These are phyloP conservation scores for Colletes latitarsis DNA, from an alignment of 1,140 invertebrate genomes.

Conservation along the genomic window DNA sequence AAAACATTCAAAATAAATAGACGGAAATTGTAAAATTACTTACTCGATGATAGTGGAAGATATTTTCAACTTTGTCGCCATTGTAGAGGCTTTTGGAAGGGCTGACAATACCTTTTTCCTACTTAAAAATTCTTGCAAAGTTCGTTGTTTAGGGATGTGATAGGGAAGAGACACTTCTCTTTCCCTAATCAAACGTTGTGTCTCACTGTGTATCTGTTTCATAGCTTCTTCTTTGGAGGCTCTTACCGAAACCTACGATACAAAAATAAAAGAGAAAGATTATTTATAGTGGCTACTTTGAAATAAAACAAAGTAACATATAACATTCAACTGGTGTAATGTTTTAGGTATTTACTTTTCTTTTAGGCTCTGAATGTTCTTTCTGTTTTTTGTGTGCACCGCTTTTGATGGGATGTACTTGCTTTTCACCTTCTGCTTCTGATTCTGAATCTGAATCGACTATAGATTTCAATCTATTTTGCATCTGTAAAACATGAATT, in stretches of 20 bases:
- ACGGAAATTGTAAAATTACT: constrained; percentile 31
- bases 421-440: constrained; percentile 28
- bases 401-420: neutral
- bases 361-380: neutral
- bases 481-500: constrained; percentile 15
- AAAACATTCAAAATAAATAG: too few species aligned
- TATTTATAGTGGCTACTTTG: constrained; percentile 10
- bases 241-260: constrained; percentile 63
- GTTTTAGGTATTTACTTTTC: constrained; percentile 27
- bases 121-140: constrained; percentile 87
- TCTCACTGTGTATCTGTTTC: constrained; percentile 82
- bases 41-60: constrained; percentile 73
- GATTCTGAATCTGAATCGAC: constrained; percentile 60
- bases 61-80: constrained; percentile 75
- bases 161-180: constrained; percentile 87
- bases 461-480: constrained; percentile 4
- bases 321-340: constrained; percentile 2
- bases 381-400: constrained; percentile 27
- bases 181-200: constrained; percentile 87
- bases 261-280: neutral
- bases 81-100: constrained; percentile 71
- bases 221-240: constrained; percentile 76
- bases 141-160: constrained; percentile 88
- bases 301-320: too few species aligned
- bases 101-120: constrained; percentile 68